Percentiles rank a stretch among this genome's conserved stretches.
Evolutionary conservation across 2,888 invertebrate genomes (phyloP).

Genomic region (Sphaerophoria rueppellii): DNA sequence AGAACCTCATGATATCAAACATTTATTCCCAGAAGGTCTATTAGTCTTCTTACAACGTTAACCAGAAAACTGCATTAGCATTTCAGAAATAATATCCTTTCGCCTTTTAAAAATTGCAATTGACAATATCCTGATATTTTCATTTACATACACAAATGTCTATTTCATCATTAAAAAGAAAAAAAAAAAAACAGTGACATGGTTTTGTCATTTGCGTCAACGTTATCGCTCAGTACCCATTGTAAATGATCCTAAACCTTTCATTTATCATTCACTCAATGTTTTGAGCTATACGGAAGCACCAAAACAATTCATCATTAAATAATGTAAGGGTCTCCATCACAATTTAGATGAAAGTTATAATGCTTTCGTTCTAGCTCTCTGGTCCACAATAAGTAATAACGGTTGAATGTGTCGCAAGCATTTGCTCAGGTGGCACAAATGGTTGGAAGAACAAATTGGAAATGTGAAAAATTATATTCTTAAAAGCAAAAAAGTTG

Average conservation of each 20-base stretch:
- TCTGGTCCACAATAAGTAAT: neutral
- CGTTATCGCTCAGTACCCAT: neutral
- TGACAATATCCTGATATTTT: no score
- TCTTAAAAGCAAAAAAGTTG: neutral
- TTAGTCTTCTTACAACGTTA: no score
- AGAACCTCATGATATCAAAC: no score
- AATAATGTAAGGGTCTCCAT: neutral
- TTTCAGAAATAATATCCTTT: no score
- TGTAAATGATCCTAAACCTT: neutral
- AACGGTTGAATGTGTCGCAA: neutral
- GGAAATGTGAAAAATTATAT: neutral
- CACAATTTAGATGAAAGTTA: neutral
- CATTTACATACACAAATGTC: no score
- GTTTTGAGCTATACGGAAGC: neutral
- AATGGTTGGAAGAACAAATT: neutral
- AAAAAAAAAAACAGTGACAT: neutral
- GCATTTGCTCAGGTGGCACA: neutral
- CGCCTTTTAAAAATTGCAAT: no score
- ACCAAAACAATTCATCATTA: neutral
- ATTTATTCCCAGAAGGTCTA: no score
- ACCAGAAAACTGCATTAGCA: no score
- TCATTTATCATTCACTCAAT: conserved; percentile 2
- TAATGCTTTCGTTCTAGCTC: neutral
- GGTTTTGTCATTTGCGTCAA: neutral
- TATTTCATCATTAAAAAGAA: neutral